Evolutionary conservation across 2,888 invertebrate species (phyloP), one percentile per base, ranked within the genome.

Genomic region (Campopleginae sp.): DNA sequence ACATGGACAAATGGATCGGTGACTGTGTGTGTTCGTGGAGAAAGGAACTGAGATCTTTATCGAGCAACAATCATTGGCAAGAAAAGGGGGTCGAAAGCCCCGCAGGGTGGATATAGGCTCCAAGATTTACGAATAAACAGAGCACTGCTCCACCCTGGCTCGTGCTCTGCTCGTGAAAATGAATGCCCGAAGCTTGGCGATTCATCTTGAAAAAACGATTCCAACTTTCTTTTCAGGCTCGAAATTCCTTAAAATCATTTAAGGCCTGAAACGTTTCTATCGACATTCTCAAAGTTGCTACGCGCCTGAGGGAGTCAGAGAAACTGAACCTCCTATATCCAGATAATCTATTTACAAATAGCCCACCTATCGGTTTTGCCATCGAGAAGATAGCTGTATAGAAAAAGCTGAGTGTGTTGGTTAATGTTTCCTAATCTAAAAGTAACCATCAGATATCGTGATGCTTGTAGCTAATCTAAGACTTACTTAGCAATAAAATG

Each of bases 21-120:
- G 70, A 72, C 27, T 51, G 70, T 51, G 71, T 38, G 63, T 33
- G 58, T n/a, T 7, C 46, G 42, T 27, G 75, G 27, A 27, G 58
- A 65, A 51, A 51, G 51, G 76, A 68, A 77, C 48, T 48, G 54
- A 78, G 81, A 78, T 86, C 82, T 44, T 85, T 78, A 84, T 85
- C 82, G 51, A 48, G 38, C 71, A 19, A 61, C n/a, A 63, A 61
- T 42, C 17, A 14, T 8, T 65, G 61, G 58, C 14, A n/a, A 65
- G n/a, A 58, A 58, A 27, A 58, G 54, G 27, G 27, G 5, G 14
- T 58, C 6, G 27, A 58, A 27, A 5, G 23, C 27, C 14, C 23
- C 14, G 27, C 27, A 14, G 12, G 27, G 1, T 27, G 6, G 27
- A 27, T 58, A 23, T 54, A 27, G 5, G 12, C 27, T 14, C 10